These are phyloP conservation scores for Coptodon rendalli DNA, from an alignment of 2,113 vertebrate species.

Conservation along the genomic window DNA sequence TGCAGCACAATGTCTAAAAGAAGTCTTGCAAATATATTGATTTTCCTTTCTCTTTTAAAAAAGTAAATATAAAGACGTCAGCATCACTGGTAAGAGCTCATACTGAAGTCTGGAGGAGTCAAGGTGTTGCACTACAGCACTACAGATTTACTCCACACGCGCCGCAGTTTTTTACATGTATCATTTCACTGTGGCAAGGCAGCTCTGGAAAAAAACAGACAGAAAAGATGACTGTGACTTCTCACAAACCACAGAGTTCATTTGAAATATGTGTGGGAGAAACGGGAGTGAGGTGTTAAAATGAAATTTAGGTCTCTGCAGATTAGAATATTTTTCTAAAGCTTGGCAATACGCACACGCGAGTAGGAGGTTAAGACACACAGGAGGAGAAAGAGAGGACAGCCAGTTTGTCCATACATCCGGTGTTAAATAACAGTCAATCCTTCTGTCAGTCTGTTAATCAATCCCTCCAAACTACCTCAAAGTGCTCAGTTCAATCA, in stretches of 20 bases:
- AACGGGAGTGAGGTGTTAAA: constrained; percentile 26
- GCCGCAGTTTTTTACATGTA: neutral
- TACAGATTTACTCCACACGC: neutral
- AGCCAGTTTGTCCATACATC: constrained; percentile 12
- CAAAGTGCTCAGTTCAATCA: neutral
- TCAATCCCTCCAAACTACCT: neutral
- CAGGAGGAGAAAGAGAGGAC: constrained; percentile 8
- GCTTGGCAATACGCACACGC: neutral
- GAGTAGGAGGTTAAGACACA: constrained; percentile 20
- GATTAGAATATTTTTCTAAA: constrained; percentile 10
- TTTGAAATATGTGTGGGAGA: constrained; percentile 37
- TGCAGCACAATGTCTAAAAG: neutral
- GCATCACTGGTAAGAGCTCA: neutral
- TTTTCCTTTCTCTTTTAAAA: neutral
- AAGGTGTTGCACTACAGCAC: neutral
- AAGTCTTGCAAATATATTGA: neutral
- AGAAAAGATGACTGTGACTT: neutral
- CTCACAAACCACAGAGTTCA: constrained; percentile 3
- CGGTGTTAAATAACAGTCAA: constrained; percentile 12
- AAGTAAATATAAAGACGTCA: neutral
- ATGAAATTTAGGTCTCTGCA: constrained; percentile 38
- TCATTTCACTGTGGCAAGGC: neutral
- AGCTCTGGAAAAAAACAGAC: neutral
- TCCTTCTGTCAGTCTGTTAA: constrained; percentile 10
- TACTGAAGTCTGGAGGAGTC: neutral